Evolutionary conservation across 2,888 invertebrate species (phyloP).

Genomic region (Caenorhabditis sp.): DNA sequence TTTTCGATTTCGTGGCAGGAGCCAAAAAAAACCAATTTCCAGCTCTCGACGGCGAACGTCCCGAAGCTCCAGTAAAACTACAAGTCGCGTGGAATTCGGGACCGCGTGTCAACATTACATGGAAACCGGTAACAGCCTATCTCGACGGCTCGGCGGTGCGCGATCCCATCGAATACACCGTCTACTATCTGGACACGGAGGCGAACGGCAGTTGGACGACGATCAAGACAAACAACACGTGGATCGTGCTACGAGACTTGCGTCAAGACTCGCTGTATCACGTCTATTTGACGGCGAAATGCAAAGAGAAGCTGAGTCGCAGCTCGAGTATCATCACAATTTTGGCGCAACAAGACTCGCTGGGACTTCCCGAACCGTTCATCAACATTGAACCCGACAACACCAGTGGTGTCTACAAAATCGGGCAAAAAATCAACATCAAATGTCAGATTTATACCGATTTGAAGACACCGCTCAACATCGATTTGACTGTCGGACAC

Average conservation of each 20-base stretch:
- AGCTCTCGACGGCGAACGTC: conserved; percentile 22
- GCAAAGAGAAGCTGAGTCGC: conserved; percentile 34
- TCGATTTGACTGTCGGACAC: conserved; percentile 44
- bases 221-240: conserved; percentile 43
- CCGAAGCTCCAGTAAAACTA: conserved; percentile 44
- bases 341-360: conserved; percentile 46
- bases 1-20: no score
- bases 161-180: conserved; percentile 36
- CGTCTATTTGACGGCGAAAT: conserved; percentile 51
- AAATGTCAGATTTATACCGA: conserved; percentile 40
- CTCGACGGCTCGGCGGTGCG: conserved; percentile 21
- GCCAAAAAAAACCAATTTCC: no score
- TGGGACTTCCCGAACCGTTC: conserved; percentile 50
- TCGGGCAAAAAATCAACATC: conserved; percentile 38
- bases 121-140: conserved; percentile 39
- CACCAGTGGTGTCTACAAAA: conserved; percentile 32
- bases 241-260: conserved; percentile 50
- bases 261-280: conserved; percentile 39
- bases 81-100: conserved; percentile 54
- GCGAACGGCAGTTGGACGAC: conserved; percentile 39
- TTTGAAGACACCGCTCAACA: conserved; percentile 26
- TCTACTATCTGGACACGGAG: conserved; percentile 51
- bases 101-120: conserved; percentile 50
- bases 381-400: conserved; percentile 41
- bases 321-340: conserved; percentile 53